Conservation (phyloP, 2,113 vertebrate genomes). For the Hyperopisus bebe region DNA sequence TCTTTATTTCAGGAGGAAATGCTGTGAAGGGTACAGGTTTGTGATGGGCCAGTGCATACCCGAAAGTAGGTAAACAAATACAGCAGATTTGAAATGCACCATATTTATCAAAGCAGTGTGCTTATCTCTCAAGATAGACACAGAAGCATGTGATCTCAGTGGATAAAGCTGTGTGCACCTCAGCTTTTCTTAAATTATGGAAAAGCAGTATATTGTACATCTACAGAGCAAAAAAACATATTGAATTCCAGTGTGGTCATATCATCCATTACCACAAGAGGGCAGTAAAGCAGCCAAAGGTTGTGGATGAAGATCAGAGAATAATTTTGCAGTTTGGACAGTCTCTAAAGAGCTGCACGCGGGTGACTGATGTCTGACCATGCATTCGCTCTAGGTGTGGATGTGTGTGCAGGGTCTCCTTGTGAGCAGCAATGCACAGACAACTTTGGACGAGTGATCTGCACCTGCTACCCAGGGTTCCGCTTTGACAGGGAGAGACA, state of each 20-base stretch:
- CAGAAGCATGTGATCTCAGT: background rate
- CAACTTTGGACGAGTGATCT: slow-evolving; percentile 66
- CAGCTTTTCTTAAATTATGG: background rate
- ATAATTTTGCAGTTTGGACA: background rate
- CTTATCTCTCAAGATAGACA: background rate
- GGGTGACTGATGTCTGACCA: background rate
- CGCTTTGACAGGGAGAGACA: slow-evolving; percentile 64
- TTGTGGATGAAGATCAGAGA: background rate
- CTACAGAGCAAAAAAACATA: background rate
- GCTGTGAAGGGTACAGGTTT: slow-evolving; percentile 69
- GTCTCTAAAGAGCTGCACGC: background rate
- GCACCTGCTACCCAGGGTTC: slow-evolving; percentile 64
- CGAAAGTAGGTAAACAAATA: slow-evolving; percentile 62
- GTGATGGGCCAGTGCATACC: slow-evolving; percentile 70
- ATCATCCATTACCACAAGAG: slow-evolving; percentile 39
- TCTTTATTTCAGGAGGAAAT: slow-evolving; percentile 58
- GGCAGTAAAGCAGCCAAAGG: background rate
- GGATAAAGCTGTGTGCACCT: background rate
- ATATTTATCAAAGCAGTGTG: background rate
- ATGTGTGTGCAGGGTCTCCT: slow-evolving; percentile 61
- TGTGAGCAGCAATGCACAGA: slow-evolving; percentile 73
- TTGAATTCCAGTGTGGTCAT: background rate
- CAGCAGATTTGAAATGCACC: slow-evolving; percentile 16
- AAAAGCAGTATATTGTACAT: background rate
- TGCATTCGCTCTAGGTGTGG: slow-evolving; percentile 45